Percentiles rank a stretch among this genome's conserved stretches.
These are phyloP conservation scores for Achlya flavicornis DNA, from an alignment of 2,888 invertebrate genomes.

Conservation along the genomic window DNA sequence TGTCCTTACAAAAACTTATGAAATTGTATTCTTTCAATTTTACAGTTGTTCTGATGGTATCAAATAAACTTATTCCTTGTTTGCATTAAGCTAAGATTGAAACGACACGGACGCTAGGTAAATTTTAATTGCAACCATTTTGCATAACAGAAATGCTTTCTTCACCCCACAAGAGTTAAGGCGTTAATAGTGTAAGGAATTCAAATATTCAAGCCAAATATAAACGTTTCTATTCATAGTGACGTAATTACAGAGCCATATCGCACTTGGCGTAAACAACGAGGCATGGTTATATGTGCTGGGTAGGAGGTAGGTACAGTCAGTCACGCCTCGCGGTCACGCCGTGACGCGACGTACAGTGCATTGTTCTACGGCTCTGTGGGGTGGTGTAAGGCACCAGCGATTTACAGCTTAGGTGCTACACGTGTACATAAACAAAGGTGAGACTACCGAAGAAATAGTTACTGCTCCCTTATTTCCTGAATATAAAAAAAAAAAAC, in stretches of 20 bases:
- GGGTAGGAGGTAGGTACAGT: slow-evolving; percentile 24
- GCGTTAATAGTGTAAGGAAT: slow-evolving; percentile 1
- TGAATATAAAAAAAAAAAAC: no score
- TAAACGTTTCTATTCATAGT: slow-evolving; percentile 14
- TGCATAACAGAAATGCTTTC: not conserved
- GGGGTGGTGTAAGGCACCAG: slow-evolving; percentile 32
- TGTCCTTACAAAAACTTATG: no score
- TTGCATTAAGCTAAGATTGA: no score
- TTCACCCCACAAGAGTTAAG: not conserved
- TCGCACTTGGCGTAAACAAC: slow-evolving; percentile 41
- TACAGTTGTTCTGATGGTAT: no score
- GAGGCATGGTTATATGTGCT: slow-evolving; percentile 21
- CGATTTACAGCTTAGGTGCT: slow-evolving; percentile 13
- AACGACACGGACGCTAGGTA: not conserved
- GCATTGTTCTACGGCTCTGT: slow-evolving; percentile 60
- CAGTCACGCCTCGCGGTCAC: slow-evolving; percentile 73
- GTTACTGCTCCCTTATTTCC: no score
- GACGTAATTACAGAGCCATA: slow-evolving; percentile 28
- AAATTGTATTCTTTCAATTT: no score
- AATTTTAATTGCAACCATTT: not conserved
- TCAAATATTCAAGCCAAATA: slow-evolving; percentile 7
- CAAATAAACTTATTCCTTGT: no score
- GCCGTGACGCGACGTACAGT: slow-evolving; percentile 29
- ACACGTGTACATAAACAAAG: not conserved
- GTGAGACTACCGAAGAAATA: no score